Conservation (phyloP, 1,140 invertebrate species). For the Drosophila triauraria region DNA sequence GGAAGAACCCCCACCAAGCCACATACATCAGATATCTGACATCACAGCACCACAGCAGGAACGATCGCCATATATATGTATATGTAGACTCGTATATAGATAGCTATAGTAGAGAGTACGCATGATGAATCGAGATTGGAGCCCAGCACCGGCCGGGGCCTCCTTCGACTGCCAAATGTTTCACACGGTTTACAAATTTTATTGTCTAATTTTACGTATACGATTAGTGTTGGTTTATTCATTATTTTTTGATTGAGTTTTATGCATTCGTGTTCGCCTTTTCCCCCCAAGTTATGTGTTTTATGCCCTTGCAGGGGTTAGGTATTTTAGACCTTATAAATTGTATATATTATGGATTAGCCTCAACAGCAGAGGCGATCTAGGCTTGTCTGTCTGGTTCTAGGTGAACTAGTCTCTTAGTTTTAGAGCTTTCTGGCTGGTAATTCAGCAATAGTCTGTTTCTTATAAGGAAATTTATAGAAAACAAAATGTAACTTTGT, state of each 20-base stretch:
- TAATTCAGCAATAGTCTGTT: no score
- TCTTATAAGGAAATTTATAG: no score
- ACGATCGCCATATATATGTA: conserved; percentile 48
- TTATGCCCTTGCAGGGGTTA: background rate
- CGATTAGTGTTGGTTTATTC: conserved; percentile 50
- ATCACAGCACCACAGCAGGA: conserved; percentile 19
- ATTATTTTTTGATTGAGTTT: conserved; percentile 31
- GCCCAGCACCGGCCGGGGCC: conserved; percentile 33
- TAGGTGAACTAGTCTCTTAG: background rate
- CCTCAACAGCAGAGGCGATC: background rate
- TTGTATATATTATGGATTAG: no score
- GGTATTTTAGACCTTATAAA: no score
- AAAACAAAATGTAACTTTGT: no score
- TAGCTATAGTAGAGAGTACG: conserved; percentile 14
- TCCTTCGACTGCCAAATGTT: conserved; percentile 69
- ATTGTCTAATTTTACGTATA: conserved; percentile 42
- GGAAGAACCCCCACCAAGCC: conserved; percentile 22
- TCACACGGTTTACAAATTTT: conserved; percentile 50
- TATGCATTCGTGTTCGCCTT: conserved; percentile 35
- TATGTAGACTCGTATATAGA: conserved; percentile 20
- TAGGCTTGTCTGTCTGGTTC: background rate
- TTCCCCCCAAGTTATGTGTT: conserved; percentile 16
- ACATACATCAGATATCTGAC: conserved; percentile 20
- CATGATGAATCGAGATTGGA: conserved; percentile 47
- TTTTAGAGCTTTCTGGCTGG: no score